Evolutionary conservation across 2,113 vertebrate genomes (phyloP).

Genomic region (Apodemus speciosus): DNA sequence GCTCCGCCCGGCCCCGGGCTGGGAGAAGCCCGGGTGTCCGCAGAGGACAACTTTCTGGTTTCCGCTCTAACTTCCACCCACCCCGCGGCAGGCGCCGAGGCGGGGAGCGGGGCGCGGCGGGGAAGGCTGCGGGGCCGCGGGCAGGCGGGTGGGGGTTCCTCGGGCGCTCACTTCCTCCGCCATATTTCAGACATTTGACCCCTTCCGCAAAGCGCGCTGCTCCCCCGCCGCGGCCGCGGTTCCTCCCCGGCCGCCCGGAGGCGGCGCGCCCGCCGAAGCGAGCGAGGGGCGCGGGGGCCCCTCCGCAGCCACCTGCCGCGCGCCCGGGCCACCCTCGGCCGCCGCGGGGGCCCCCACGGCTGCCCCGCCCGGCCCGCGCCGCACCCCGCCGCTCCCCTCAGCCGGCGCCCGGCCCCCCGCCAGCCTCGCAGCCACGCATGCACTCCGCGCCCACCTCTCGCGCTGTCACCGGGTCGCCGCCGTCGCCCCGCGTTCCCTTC

Average conservation of each 20-base stretch:
- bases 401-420: constrained; percentile 68
- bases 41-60: constrained; percentile 83
- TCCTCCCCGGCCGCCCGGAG: constrained; percentile 17
- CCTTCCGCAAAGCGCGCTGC: constrained; percentile 78
- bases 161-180: constrained; percentile 84
- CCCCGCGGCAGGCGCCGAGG: constrained; percentile 24
- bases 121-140: constrained; percentile 48
- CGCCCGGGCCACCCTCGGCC: neutral
- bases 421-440: constrained; percentile 38
- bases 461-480: constrained; percentile 72
- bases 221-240: constrained; percentile 51
- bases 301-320: constrained; percentile 68
- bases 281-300: neutral
- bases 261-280: neutral
- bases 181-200: constrained; percentile 84
- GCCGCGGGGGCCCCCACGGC: neutral
- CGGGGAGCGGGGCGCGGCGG: constrained; percentile 27
- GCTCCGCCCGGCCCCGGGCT: constrained; percentile 1
- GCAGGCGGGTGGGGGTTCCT: constrained; percentile 53
- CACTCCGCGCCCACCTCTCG: constrained; percentile 67
- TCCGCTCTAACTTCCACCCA: constrained; percentile 84
- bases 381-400: constrained; percentile 44
- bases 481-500: constrained; percentile 65
- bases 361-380: constrained; percentile 54
- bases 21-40: constrained; percentile 40